Percentiles rank a stretch among this genome's conserved stretches.
Conservation (phyloP, 2,797 vertebrate species). For the Enteromius mattozi region DNA sequence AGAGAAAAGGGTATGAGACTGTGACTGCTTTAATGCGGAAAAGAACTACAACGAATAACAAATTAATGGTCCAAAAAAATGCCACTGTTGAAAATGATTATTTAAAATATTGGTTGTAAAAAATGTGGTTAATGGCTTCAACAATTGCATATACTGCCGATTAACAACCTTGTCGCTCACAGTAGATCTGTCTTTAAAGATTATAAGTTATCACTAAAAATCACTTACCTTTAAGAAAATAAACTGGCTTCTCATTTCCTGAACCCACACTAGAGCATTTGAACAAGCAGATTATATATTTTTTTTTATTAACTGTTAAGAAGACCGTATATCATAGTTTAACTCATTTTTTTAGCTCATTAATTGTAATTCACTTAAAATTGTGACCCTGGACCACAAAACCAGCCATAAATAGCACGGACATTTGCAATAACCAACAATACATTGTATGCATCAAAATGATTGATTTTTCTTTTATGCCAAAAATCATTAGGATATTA, state of each 20-base stretch:
- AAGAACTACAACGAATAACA: not conserved
- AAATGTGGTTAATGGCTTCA: not conserved
- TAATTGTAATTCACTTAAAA: not conserved
- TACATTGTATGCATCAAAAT: not conserved
- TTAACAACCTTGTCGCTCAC: not conserved
- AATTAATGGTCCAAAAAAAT: not conserved
- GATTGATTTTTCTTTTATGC: not conserved
- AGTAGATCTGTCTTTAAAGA: not conserved
- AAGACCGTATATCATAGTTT: not conserved
- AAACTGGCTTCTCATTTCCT: not conserved
- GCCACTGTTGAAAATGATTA: not conserved
- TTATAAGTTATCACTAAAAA: not conserved
- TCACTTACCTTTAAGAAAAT: not conserved
- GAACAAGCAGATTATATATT: not conserved
- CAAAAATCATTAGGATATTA: not conserved
- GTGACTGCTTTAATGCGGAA: not conserved
- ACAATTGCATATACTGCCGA: too few relatives aligned
- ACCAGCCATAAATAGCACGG: not conserved
- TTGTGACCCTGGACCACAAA: not conserved
- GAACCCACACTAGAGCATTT: not conserved
- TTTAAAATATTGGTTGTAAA: not conserved
- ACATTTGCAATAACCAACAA: not conserved
- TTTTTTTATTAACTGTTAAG: not conserved
- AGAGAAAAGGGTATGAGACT: not conserved
- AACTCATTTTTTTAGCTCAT: not conserved